Percentiles rank a stretch among this genome's conserved stretches.
These are phyloP conservation scores for Sebastes minor DNA, from an alignment of 2,797 vertebrate species.

Conservation along the genomic window DNA sequence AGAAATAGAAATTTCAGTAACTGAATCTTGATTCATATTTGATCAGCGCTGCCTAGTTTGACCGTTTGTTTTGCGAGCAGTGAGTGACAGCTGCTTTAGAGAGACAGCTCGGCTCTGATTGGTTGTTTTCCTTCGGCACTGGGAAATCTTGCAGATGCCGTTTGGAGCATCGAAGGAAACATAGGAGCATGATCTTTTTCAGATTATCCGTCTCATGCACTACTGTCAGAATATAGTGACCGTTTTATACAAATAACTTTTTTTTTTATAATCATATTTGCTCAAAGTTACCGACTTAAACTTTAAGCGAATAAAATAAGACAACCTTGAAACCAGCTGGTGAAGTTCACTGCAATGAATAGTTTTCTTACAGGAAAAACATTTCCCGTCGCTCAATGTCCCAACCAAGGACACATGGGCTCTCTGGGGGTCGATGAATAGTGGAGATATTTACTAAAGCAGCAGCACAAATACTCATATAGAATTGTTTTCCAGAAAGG, in stretches of 20 bases:
- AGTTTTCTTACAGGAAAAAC: background rate
- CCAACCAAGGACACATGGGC: slow-evolving; percentile 5
- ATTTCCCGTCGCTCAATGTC: background rate
- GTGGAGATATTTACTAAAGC: background rate
- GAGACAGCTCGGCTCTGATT: no score
- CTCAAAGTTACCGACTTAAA: background rate
- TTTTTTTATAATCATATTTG: background rate
- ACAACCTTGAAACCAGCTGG: background rate
- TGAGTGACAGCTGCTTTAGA: background rate
- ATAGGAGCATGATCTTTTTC: background rate
- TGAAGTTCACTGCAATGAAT: background rate
- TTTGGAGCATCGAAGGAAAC: background rate
- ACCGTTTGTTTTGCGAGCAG: background rate
- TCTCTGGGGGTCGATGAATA: background rate
- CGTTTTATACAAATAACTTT: background rate
- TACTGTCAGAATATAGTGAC: background rate
- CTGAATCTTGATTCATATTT: no score
- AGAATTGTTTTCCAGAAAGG: background rate
- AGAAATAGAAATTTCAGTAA: no score
- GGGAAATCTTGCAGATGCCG: background rate
- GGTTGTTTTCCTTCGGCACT: background rate
- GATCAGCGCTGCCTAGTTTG: background rate
- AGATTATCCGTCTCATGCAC: background rate
- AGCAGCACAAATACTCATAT: background rate
- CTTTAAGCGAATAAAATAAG: background rate